These are phyloP conservation scores for Hydrocynus forskahlii DNA, from an alignment of 2,797 vertebrate species.

Conservation along the genomic window DNA sequence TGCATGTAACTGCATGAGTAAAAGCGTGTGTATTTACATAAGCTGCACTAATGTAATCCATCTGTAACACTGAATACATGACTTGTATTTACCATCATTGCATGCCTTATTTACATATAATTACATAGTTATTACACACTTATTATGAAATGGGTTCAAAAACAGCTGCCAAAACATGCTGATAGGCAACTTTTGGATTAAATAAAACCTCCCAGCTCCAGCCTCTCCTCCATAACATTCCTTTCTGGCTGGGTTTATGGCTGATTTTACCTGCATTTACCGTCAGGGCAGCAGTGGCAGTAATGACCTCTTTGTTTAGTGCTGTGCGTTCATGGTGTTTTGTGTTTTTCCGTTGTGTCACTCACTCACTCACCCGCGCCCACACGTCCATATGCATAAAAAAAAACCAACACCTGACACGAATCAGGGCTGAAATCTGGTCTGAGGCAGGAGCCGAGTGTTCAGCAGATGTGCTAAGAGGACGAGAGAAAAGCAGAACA, in stretches of 20 bases:
- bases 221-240: not conserved
- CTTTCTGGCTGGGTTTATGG: not conserved
- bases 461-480: conserved; percentile 24
- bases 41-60: too few species aligned
- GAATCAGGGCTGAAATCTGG: conserved; percentile 17
- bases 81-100: too few species aligned
- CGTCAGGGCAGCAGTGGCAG: not conserved
- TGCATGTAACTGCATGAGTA: too few species aligned
- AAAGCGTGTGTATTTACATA: too few species aligned
- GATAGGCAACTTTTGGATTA: too few species aligned
- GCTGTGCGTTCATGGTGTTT: conserved; percentile 27
- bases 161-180: too few species aligned
- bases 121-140: too few species aligned
- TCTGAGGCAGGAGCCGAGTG: conserved; percentile 15
- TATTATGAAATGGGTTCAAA: too few species aligned
- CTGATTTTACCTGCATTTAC: conserved; percentile 3
- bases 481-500: not conserved
- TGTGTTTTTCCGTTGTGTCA: conserved; percentile 12
- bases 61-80: too few species aligned
- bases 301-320: conserved; percentile 17
- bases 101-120: too few species aligned
- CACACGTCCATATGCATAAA: conserved; percentile 18
- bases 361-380: conserved; percentile 6
- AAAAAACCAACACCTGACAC: conserved; percentile 27
- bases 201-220: not conserved